Percentiles rank a stretch among this genome's conserved stretches.
phyloP scores from a whole-genome alignment of 2,888 invertebrate species.

The Pelosia muscerda region DNA sequence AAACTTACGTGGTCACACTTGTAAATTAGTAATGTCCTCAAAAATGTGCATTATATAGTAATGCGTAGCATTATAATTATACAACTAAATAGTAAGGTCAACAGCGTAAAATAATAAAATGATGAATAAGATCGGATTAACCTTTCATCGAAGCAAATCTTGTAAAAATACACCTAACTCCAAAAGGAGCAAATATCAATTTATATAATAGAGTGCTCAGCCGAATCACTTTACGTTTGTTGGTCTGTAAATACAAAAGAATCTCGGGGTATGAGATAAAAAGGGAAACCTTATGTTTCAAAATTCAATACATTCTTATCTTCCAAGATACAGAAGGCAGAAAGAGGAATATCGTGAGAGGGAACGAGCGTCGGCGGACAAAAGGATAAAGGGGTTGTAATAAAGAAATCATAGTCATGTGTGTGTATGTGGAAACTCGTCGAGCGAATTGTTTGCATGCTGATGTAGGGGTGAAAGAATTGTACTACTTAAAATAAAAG shows the following conservation, averaged over 20 bases:
- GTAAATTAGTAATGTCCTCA: neutral
- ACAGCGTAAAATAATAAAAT: slow-evolving; percentile 6
- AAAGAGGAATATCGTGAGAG: slow-evolving; percentile 67
- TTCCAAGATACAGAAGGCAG: slow-evolving; percentile 65
- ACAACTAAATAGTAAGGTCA: neutral
- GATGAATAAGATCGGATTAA: slow-evolving; percentile 32
- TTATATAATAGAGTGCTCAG: slow-evolving; percentile 69
- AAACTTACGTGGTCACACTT: neutral
- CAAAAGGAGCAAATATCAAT: slow-evolving; percentile 64
- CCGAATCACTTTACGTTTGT: slow-evolving; percentile 63
- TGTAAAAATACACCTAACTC: slow-evolving; percentile 55
- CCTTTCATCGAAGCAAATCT: slow-evolving; percentile 44
- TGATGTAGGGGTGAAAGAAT: slow-evolving; percentile 53
- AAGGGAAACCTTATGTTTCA: slow-evolving; percentile 76
- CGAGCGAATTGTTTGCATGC: slow-evolving; percentile 79
- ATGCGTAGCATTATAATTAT: no score
- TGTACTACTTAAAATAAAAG: slow-evolving; percentile 40
- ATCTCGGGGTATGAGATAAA: slow-evolving; percentile 66
- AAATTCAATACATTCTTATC: slow-evolving; percentile 81
- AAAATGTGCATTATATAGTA: neutral
- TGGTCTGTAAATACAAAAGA: slow-evolving; percentile 66
- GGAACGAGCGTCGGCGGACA: slow-evolving; percentile 64
- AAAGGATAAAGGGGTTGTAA: slow-evolving; percentile 72
- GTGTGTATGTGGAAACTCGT: slow-evolving; percentile 56
- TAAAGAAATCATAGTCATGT: slow-evolving; percentile 77